These are phyloP conservation scores for Drepanosiphum platanoidis DNA, from an alignment of 2,888 invertebrate species.

Conservation along the genomic window DNA sequence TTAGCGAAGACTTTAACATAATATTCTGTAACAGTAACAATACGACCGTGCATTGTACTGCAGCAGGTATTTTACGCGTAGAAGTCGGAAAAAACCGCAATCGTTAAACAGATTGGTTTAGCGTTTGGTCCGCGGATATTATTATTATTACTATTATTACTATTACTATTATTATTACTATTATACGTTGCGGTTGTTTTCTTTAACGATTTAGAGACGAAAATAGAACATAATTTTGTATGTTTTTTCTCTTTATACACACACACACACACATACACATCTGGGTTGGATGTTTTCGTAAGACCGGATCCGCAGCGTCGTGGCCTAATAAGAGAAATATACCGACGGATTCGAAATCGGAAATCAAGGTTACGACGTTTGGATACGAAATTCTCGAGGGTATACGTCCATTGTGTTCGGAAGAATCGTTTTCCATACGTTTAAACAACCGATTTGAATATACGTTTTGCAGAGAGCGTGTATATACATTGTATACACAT, in stretches of 20 bases:
- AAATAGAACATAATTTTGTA: not conserved
- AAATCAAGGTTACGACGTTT: not conserved
- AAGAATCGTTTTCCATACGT: not conserved
- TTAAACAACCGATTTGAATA: not conserved
- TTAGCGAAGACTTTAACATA: not conserved
- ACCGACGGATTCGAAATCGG: not conserved
- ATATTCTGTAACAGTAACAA: not conserved
- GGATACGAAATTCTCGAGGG: not conserved
- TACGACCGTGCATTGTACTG: not conserved
- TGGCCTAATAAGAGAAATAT: not conserved
- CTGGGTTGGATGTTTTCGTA: conserved; percentile 14
- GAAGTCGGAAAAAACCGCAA: conserved; percentile 7
- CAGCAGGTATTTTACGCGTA: not conserved
- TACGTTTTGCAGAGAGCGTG: not conserved
- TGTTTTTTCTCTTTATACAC: not conserved
- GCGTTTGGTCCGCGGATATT: not conserved
- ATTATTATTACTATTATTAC: not conserved
- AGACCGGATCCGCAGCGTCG: not conserved
- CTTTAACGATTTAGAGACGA: not conserved
- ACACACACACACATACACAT: not conserved
- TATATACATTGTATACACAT: not conserved
- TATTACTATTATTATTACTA: not conserved
- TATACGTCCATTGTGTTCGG: not conserved
- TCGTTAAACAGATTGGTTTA: not conserved
- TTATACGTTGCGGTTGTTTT: conserved; percentile 9